phyloP scores from a whole-genome alignment of 2,888 invertebrate species.

The Dasysyrphus tricinctus region DNA sequence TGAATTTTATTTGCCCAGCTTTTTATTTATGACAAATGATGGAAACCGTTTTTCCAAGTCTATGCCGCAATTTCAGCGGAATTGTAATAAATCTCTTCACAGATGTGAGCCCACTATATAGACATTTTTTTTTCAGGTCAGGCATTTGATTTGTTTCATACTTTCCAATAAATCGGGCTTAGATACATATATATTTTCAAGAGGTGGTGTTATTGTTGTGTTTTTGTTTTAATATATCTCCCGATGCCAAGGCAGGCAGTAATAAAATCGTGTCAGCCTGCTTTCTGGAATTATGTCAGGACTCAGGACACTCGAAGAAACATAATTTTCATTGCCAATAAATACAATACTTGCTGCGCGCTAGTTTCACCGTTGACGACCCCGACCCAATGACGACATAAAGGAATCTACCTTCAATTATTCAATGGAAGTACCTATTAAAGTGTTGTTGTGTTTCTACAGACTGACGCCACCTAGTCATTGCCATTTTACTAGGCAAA shows the following conservation, averaged over 20 bases:
- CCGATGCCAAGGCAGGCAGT: neutral
- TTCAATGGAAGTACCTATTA: neutral
- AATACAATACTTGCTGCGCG: conserved; percentile 18
- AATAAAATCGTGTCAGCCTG: conserved; percentile 53
- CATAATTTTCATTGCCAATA: conserved; percentile 45
- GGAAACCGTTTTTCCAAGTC: conserved; percentile 1
- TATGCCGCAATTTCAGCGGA: conserved; percentile 34
- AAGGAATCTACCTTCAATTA: neutral
- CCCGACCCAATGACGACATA: neutral
- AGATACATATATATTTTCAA: conserved; percentile 6
- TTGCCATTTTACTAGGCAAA: neutral
- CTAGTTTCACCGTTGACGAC: conserved; percentile 7
- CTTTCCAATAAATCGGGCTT: conserved; percentile 19
- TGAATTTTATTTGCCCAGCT: conserved; percentile 23
- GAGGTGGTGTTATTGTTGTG: neutral
- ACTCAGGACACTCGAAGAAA: conserved; percentile 14
- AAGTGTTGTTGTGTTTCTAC: neutral
- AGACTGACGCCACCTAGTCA: neutral
- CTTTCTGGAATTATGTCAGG: conserved; percentile 7
- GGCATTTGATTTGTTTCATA: conserved; percentile 13
- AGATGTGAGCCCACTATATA: neutral
- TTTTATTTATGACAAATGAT: conserved; percentile 37
- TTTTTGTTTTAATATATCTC: conserved; percentile 19
- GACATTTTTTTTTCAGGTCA: neutral
- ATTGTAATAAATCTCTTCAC: conserved; percentile 51